These are phyloP conservation scores for Drosophila meridiana DNA, from an alignment of 2,888 invertebrate genomes.

Conservation along the genomic window DNA sequence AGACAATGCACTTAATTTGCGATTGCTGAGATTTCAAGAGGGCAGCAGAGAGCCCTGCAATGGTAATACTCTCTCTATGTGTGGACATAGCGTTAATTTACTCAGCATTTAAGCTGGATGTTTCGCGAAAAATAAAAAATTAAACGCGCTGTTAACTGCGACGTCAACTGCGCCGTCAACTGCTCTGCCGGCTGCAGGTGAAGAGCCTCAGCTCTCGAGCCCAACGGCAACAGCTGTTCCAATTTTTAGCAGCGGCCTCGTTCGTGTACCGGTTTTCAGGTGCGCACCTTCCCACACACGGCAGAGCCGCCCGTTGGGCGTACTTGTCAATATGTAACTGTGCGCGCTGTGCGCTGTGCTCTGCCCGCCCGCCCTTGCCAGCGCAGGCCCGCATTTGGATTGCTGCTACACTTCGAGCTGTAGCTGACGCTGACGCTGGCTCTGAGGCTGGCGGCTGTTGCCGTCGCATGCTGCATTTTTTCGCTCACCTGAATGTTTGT, in stretches of 20 bases:
- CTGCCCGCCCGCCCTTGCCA: neutral
- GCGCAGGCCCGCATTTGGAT: constrained; percentile 47
- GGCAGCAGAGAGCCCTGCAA: too few relatives aligned
- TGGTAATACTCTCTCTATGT: neutral
- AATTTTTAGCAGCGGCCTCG: constrained; percentile 71
- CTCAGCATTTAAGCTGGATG: constrained; percentile 15
- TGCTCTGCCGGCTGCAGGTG: constrained; percentile 30
- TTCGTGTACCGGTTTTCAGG: constrained; percentile 36
- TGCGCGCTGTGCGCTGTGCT: constrained; percentile 46
- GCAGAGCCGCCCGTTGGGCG: constrained; percentile 19
- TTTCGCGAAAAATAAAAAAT: constrained; percentile 1
- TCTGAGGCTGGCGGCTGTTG: constrained; percentile 48
- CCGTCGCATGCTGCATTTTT: constrained; percentile 70
- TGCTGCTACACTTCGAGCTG: constrained; percentile 34
- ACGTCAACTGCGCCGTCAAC: constrained; percentile 22
- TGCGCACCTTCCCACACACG: constrained; percentile 10
- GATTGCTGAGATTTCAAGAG: neutral
- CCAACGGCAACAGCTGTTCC: constrained; percentile 72
- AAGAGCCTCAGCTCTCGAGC: constrained; percentile 36
- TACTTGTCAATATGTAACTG: constrained; percentile 74
- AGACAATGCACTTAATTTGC: neutral
- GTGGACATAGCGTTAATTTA: constrained; percentile 19
- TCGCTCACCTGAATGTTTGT: constrained; percentile 81
- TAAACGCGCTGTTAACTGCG: constrained; percentile 19
- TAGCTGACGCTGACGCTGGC: constrained; percentile 26